Base-by-base conservation (phyloP, 2,113 vertebrate species). In the Calypte anna region DNA sequence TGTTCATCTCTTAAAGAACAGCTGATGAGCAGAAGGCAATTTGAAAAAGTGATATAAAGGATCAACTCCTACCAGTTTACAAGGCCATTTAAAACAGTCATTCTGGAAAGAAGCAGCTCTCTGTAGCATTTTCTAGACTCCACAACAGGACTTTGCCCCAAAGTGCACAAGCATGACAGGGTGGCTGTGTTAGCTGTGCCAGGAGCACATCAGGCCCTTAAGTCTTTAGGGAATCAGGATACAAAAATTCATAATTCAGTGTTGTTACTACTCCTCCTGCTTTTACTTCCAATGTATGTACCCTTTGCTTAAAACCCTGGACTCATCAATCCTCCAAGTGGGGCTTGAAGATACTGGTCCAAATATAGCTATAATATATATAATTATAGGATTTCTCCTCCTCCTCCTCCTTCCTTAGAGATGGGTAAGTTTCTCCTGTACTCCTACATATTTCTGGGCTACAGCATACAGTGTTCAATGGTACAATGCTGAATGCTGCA, bases 21-120 rank as follows among this genome's bases (percentile, higher is more conserved):
- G 90, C 88, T 95, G 87, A 96, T 67, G 88, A 94, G 80, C 88
- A 96, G 94, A 93, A 95, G 85, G 75, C 77, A 90, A 83, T 91
- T 93, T 93, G 59, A 91, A 84, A 83, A 86, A 86, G 75, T 3
- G 51, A 91, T 88, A 92, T 25, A 73, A 95, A 90, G 57, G 79
- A 91, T 86, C 80, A 83, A 48, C 68, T 77, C 70, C 78, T 69
- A 85, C 38, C 61, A 92, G 88, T 90, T 72, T 94, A 94, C 7
- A 51, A 55, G 25, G n/a, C 51, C 40, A 33, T 55, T 68, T 73
- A 31, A 66, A 79, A 84, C 54, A 86, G n/a, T 27, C 2, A 22
- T 91, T 94, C 74, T 68, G 84, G 67, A 76, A 87, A 67, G 72
- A 12, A 89, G 7, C 20, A 14, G 31, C 15, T 76, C 64, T 64